Evolutionary conservation across 2,888 invertebrate genomes (phyloP), one percentile per base, ranked within the genome.

Genomic region (Baccha elongata): DNA sequence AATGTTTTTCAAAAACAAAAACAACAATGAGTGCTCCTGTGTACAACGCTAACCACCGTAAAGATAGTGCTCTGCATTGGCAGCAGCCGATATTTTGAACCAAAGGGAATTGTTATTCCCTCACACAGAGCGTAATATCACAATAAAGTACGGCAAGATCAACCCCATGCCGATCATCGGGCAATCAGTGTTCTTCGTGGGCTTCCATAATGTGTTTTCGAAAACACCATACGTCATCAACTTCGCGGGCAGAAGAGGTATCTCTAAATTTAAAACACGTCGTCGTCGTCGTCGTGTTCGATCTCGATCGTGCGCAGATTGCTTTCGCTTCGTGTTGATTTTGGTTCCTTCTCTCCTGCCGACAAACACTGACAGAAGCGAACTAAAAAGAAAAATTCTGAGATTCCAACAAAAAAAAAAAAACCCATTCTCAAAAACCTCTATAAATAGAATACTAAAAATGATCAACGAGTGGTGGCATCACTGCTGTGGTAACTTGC

Each of bases 181-280:
- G 52, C 65, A 44, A 67, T 71, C 64, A 55, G 62, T 76, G 40
- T 62, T 60, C 72, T 79, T 72, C 58, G 37, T 67, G 37, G 60
- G 60, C 35, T 67, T 58, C 60, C 35, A 68, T 40, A 60, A 60
- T 50, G 60, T 74, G 46, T 74, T 80, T 80, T 80, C 23, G 53
- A 72, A 67, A 74, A 67, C 35, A 44, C 29, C 52, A n/a, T n/a
- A 75, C 58, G 64, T 68, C 53, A 35, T 60, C 29, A 11, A 13
- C n/a, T 44, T 60, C 37, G 67, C 62, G 44, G 55, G 78, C 55
- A 78, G 68, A 72, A 72, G 72, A 78, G 68, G 62, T 50, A 78
- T 73, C 83, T 83, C 83, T 83, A 83, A 78, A 68, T 83, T 78
- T 83, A 83, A 81, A 83, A 83, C 78, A 78, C 69, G 29, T 64